Conservation (phyloP, 1,140 invertebrate genomes). For the Drosophila nannoptera region DNA sequence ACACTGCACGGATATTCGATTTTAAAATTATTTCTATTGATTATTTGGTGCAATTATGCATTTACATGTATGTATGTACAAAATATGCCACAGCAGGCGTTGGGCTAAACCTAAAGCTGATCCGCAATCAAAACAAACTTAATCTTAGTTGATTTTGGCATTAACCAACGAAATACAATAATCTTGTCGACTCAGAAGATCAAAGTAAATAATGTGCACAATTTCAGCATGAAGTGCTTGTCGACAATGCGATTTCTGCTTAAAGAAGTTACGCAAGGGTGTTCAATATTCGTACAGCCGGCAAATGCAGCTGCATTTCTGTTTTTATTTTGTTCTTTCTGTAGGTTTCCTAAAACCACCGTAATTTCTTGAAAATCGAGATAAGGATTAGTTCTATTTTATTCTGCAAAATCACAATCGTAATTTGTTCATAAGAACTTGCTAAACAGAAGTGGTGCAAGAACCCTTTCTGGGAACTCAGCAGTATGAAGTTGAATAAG, state of each 20-base stretch:
- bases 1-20: too few relatives aligned
- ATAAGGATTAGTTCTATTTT: background rate
- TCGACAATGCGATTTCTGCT: too few relatives aligned
- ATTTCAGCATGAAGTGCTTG: background rate
- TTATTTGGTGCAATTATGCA: too few relatives aligned
- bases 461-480: background rate
- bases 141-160: background rate
- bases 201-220: slow-evolving; percentile 5
- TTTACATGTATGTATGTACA: too few relatives aligned
- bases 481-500: background rate
- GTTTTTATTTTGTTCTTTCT: background rate
- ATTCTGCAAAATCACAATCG: background rate
- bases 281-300: too few relatives aligned
- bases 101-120: too few relatives aligned
- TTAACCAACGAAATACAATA: background rate
- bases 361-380: background rate
- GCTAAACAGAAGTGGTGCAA: background rate
- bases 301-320: background rate
- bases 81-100: too few relatives aligned
- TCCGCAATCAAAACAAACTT: background rate
- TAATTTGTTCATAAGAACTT: background rate
- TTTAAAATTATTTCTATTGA: too few relatives aligned
- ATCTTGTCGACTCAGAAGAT: background rate
- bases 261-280: too few relatives aligned
- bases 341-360: too few relatives aligned